Conservation (phyloP, 1,140 invertebrate genomes). For the Nymphalis io region DNA sequence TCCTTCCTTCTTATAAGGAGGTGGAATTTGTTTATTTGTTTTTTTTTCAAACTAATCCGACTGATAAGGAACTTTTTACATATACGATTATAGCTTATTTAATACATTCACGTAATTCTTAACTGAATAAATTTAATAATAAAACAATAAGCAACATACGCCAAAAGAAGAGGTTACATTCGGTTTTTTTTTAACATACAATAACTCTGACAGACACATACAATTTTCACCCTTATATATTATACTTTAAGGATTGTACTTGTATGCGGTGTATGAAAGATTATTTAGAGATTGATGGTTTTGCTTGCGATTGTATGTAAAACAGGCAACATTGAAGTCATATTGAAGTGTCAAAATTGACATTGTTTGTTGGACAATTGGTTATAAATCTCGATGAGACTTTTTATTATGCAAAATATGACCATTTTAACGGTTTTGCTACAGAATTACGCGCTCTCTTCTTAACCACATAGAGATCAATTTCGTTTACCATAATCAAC, state of each 20-base stretch:
- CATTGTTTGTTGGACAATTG: slow-evolving; percentile 34
- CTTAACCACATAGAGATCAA: no score
- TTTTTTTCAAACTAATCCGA: no score
- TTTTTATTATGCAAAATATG: slow-evolving; percentile 14
- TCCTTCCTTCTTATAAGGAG: no score
- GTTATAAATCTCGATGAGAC: slow-evolving; percentile 24
- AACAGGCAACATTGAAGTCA: slow-evolving; percentile 25
- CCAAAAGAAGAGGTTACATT: neutral
- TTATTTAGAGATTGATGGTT: slow-evolving; percentile 18
- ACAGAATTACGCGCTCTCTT: no score
- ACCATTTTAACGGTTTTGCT: no score
- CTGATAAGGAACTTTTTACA: neutral
- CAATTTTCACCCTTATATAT: neutral
- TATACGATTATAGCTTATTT: neutral
- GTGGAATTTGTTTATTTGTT: no score
- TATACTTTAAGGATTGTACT: neutral
- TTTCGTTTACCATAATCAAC: no score
- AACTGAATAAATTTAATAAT: slow-evolving; percentile 4
- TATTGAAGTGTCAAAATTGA: slow-evolving; percentile 36
- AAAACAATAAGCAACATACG: neutral
- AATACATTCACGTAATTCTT: neutral
- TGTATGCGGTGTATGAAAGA: neutral
- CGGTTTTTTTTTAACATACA: neutral
- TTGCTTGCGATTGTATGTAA: slow-evolving; percentile 33
- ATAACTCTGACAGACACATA: neutral